Evolutionary conservation across 2,113 vertebrate species (phyloP), one percentile per base, ranked within the genome.

Genomic region (Zootoca vivipara): DNA sequence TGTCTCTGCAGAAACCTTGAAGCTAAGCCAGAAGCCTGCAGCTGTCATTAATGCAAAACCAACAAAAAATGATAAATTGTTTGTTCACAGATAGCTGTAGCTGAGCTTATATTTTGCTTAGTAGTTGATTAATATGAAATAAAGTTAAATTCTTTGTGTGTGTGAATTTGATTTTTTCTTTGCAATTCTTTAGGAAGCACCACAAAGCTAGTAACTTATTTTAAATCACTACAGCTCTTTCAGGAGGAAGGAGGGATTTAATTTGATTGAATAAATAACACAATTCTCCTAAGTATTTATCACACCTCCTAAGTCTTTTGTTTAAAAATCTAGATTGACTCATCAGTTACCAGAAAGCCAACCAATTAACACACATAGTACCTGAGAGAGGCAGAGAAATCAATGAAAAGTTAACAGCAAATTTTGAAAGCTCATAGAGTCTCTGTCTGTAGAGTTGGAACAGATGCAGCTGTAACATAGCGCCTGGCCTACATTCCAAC

Each of bases 1-100:
- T 38, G n/a, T 87, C 91, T 95, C 83, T 73, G 91, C 4, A 42
- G 18, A 93, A 94, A 90, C 65, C 12, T 4, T 89, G 89, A 75
- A 92, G 79, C 46, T 67, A 75, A 87, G 85, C 91, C 93, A 93
- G 83, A 88, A 93, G 70, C 0, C 1, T 89, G 86, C 28, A 82
- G 82, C 15, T 18, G 2, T 87, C 79, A n/a, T 86, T 28, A 65
- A 80, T 42, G 78, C 89, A 90, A 90, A 91, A 46, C 26, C 75
- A 91, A 83, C 88, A 33, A 28, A 28, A 40, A 75, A 82, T 40
- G 81, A 88, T 56, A 3, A 2, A 3, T 16, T 67, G 87, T 70
- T 46, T 81, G 75, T 74, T 83, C 79, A 4, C n/a, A 42, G 35
- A 18, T 42, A 82, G 52, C 70, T 86, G 26, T 30, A 40, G 16